Conservation (phyloP, 2,888 invertebrate genomes). For the Leptogaster cylindrica region DNA sequence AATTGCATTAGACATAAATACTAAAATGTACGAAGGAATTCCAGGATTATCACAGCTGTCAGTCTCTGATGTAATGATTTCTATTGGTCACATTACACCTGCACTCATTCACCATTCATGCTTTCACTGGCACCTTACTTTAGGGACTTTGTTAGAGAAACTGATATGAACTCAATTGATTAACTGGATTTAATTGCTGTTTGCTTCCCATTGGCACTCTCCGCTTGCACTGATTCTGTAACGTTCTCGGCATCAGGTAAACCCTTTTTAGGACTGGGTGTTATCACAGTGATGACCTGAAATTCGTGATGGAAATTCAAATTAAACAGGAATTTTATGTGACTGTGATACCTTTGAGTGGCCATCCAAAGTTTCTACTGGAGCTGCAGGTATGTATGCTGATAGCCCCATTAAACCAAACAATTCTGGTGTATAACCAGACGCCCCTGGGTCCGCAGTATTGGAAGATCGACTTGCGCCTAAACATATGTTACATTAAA, state of each 20-base stretch:
- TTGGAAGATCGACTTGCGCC: constrained; percentile 12
- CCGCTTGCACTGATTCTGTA: not conserved
- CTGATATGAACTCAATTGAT: not conserved
- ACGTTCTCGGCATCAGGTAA: not conserved
- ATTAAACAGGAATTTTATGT: not conserved
- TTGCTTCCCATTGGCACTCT: not conserved
- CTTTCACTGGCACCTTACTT: constrained; percentile 46
- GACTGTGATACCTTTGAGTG: constrained; percentile 67
- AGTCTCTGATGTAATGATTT: constrained; percentile 30
- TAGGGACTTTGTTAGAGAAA: constrained; percentile 20
- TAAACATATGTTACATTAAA: no score
- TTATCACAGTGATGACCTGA: constrained; percentile 45
- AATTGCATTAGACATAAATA: constrained; percentile 32
- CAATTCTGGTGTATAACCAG: constrained; percentile 57
- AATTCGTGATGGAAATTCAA: not conserved
- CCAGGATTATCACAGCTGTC: constrained; percentile 46
- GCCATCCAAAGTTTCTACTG: constrained; percentile 67
- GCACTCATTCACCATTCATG: constrained; percentile 33
- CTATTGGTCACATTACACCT: not conserved
- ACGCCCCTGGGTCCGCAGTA: constrained; percentile 43
- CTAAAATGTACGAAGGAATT: constrained; percentile 37
- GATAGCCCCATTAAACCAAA: constrained; percentile 65
- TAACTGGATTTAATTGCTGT: constrained; percentile 4
- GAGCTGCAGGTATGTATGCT: constrained; percentile 64
- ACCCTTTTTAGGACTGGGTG: constrained; percentile 37